These are phyloP conservation scores for Paradisaea rubra DNA, from an alignment of 2,113 vertebrate genomes.

Conservation along the genomic window DNA sequence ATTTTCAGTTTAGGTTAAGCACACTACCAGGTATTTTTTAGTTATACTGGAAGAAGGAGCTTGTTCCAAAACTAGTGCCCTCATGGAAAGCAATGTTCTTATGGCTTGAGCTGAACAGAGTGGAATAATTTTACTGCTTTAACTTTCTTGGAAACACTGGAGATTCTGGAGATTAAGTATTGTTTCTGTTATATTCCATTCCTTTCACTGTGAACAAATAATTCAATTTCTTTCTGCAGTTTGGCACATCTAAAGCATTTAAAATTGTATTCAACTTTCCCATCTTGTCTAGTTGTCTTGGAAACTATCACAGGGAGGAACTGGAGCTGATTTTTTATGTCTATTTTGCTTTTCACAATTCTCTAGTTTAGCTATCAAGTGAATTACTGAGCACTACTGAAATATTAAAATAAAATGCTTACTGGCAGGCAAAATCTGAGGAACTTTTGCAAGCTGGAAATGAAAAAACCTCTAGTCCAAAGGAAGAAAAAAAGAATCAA, in stretches of 20 bases:
- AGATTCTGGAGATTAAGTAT: not conserved
- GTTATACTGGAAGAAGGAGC: not conserved
- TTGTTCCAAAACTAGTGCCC: not conserved
- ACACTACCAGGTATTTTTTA: not conserved
- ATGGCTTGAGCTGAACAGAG: not conserved
- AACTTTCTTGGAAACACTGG: not conserved
- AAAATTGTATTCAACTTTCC: not conserved
- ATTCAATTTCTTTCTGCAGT: not conserved
- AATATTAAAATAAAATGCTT: not conserved
- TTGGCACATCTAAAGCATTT: not conserved
- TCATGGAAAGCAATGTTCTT: not conserved
- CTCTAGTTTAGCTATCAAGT: not conserved
- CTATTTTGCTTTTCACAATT: not conserved
- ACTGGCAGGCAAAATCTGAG: not conserved
- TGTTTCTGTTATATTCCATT: not conserved
- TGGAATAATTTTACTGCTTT: not conserved
- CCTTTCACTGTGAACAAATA: not conserved
- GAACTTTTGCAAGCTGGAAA: not conserved
- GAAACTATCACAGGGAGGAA: slow-evolving; percentile 10
- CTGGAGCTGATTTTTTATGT: not conserved
- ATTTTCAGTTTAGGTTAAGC: not conserved
- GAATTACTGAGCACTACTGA: not conserved
- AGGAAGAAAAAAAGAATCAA: not conserved
- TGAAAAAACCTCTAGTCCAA: not conserved
- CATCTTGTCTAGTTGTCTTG: slow-evolving; percentile 41